Evolutionary conservation across 2,888 invertebrate species (phyloP), one percentile per base, ranked within the genome.

Genomic region (Zhengitettix transpicula): DNA sequence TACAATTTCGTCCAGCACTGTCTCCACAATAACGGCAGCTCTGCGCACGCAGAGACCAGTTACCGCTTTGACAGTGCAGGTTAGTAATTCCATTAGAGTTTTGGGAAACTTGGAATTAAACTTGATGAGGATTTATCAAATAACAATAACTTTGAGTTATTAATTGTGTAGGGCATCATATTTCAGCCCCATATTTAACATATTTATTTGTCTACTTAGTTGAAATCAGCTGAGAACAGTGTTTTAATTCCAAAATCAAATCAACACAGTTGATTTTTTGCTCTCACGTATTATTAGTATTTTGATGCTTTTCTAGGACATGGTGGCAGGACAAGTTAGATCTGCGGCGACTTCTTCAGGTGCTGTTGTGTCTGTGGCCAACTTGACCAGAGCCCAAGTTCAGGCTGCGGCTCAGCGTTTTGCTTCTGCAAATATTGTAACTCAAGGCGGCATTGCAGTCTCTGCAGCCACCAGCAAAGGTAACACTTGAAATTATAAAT

Each of bases 331-430:
- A 51, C 65, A 64, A 52, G 61, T 64, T 14, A 58, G 66, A 16
- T 61, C 63, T 40, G 63, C 64, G n/a, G 60, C 55, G 1, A 60
- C 59, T 17, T 53, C 64, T 15, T 40, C 65, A 8, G 68, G 70
- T 1, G 60, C 64, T 54, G 71, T 74, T 8, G 73, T 73, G 0
- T 71, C 70, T 16, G 71, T 74, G 0, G 69, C 70, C 0, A 73
- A 71, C 65, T 65, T 75, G 3, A 73, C 72, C 51, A 66, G 71
- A 0, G 70, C 69, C 1, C 75, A 75, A 60, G 66, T 74, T 60
- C 68, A 74, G 11, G 69, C 71, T 0, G 65, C 64, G 9, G 64
- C 64, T 2, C 65, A 65, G 53, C 64, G 63, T 14, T 67, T 70
- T 0, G 69, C 71, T 3, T 69, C 72, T 9, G 28, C 28, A 28